A percentile compares a stretch with the other conserved stretches of the same genome.
Evolutionary conservation across 2,113 vertebrate genomes (phyloP).

Genomic region (Alexandromys fortis): DNA sequence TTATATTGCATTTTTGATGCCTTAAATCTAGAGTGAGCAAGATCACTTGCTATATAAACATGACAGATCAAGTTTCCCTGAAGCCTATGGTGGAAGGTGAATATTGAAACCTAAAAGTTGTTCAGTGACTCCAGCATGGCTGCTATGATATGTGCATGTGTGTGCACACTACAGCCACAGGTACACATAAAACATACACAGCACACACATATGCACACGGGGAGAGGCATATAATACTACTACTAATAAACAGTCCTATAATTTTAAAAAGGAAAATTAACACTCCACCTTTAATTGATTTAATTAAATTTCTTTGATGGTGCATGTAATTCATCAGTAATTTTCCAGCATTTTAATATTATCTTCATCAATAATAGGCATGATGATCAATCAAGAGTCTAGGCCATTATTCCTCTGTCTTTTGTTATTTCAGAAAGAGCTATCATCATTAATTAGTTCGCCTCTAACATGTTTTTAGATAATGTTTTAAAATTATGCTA

Average conservation of each 20-base stretch:
- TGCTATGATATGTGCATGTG: too few relatives aligned
- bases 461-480: not conserved
- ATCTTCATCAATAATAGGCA: not conserved
- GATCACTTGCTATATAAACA: not conserved
- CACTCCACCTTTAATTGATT: not conserved
- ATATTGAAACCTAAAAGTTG: not conserved
- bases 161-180: not conserved
- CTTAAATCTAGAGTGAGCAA: not conserved
- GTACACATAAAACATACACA: not conserved
- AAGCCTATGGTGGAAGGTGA: not conserved
- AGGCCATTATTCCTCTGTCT: not conserved
- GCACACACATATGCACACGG: not conserved
- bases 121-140: not conserved
- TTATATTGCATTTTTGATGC: too few relatives aligned
- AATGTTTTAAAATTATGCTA: not conserved
- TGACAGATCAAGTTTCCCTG: not conserved
- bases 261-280: not conserved
- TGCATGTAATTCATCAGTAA: not conserved
- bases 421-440: not conserved
- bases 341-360: not conserved
- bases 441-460: not conserved
- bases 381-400: not conserved
- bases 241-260: not conserved
- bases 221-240: not conserved
- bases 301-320: not conserved